Evolutionary conservation across 2,888 invertebrate species (phyloP).

Genomic region (Cephus pygmeus): DNA sequence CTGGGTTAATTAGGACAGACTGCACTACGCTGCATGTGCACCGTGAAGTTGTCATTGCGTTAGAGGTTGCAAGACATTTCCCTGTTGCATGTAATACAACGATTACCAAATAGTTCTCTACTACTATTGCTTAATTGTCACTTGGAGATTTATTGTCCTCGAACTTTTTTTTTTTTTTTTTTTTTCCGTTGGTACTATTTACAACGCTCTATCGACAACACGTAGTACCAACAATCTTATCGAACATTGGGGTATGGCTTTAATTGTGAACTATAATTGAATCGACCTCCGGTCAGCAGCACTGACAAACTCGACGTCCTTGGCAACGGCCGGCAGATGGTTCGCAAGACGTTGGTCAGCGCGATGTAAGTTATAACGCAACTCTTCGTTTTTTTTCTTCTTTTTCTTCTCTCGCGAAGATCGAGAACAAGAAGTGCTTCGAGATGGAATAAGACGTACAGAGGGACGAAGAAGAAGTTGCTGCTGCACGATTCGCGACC

Average conservation of each 20-base stretch:
- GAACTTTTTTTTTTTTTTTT: background rate
- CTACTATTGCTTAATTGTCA: background rate
- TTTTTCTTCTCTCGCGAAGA: background rate
- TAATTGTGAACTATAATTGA: slow-evolving; percentile 42
- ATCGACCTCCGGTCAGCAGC: slow-evolving; percentile 39
- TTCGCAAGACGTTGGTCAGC: slow-evolving; percentile 33
- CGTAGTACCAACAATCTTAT: slow-evolving; percentile 23
- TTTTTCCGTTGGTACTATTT: background rate
- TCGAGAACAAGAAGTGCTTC: background rate
- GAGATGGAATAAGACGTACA: background rate
- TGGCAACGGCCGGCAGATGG: slow-evolving; percentile 51
- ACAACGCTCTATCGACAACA: background rate
- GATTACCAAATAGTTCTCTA: background rate
- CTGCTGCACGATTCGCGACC: background rate
- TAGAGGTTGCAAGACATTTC: too few relatives aligned
- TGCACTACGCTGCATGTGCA: background rate
- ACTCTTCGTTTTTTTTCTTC: background rate
- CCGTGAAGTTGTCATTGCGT: background rate
- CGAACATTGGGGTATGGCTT: slow-evolving; percentile 37
- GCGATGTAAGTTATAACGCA: slow-evolving; percentile 14
- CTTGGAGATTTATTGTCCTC: background rate
- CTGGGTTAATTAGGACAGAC: background rate
- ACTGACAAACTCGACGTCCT: slow-evolving; percentile 48
- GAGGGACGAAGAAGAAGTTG: background rate
- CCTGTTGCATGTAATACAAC: background rate